Percentiles rank a stretch among this genome's conserved stretches.
These are phyloP conservation scores for Brachionus asplanchnoidis DNA, from an alignment of 1,140 invertebrate species.

Conservation along the genomic window DNA sequence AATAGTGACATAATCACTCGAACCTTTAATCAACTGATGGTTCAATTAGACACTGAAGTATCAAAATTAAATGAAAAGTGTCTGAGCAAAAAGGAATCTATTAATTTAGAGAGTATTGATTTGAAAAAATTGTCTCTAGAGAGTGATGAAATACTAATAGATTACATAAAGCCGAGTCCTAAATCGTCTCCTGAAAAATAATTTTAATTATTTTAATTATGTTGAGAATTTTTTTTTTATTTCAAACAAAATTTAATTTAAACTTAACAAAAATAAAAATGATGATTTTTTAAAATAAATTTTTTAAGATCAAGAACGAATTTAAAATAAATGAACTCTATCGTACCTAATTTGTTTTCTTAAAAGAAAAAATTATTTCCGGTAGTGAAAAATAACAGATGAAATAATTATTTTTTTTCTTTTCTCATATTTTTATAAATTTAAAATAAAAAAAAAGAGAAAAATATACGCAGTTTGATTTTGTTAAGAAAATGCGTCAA, in stretches of 20 bases:
- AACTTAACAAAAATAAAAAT: no score
- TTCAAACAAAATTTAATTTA: no score
- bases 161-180: neutral
- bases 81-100: neutral
- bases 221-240: no score
- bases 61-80: neutral
- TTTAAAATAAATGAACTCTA: no score
- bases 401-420: no score
- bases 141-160: neutral
- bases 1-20: neutral
- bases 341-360: no score
- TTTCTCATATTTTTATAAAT: no score
- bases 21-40: conserved; percentile 4
- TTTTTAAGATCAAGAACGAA: no score
- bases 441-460: neutral
- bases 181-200: neutral
- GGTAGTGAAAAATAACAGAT: no score
- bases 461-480: neutral
- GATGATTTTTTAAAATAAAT: no score
- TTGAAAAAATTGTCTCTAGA: conserved; percentile 10
- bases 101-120: neutral
- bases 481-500: neutral
- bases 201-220: neutral
- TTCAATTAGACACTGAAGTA: neutral
- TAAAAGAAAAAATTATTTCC: no score